A percentile compares a stretch with the other conserved stretches of the same genome.
Evolutionary conservation across 2,113 vertebrate genomes (phyloP).

Genomic region (Melanocharis versteri): DNA sequence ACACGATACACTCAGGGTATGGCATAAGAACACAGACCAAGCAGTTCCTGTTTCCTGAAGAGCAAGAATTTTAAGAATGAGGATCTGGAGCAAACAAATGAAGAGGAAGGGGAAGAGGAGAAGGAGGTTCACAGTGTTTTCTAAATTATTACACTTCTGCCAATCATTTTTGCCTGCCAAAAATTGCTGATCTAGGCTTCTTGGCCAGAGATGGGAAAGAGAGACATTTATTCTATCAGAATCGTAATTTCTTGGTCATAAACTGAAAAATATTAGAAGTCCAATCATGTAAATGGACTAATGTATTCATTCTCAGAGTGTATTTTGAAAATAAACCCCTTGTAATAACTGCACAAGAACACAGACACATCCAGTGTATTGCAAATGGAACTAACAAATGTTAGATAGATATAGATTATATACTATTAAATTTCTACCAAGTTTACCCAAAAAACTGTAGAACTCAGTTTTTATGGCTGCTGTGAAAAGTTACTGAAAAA

Average conservation of each 20-base stretch:
- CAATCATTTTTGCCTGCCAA: background rate
- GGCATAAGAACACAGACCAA: background rate
- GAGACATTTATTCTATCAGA: background rate
- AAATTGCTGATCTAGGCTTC: background rate
- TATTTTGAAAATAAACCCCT: background rate
- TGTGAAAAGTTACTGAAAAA: background rate
- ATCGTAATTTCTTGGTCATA: background rate
- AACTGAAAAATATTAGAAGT: background rate
- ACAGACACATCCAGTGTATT: background rate
- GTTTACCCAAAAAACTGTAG: background rate
- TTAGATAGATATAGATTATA: background rate
- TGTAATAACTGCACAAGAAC: background rate
- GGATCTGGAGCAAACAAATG: background rate
- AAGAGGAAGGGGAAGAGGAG: background rate
- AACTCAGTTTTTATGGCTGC: background rate
- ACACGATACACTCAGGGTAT: background rate
- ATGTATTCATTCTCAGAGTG: background rate
- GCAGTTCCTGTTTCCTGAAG: background rate
- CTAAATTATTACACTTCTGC: background rate
- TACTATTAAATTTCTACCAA: background rate
- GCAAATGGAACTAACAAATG: background rate
- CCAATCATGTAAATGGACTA: background rate
- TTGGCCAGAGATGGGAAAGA: background rate
- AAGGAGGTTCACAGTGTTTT: background rate
- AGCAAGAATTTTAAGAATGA: background rate